Base-by-base conservation (phyloP, 2,113 vertebrate species). In the Propithecus coquereli region DNA sequence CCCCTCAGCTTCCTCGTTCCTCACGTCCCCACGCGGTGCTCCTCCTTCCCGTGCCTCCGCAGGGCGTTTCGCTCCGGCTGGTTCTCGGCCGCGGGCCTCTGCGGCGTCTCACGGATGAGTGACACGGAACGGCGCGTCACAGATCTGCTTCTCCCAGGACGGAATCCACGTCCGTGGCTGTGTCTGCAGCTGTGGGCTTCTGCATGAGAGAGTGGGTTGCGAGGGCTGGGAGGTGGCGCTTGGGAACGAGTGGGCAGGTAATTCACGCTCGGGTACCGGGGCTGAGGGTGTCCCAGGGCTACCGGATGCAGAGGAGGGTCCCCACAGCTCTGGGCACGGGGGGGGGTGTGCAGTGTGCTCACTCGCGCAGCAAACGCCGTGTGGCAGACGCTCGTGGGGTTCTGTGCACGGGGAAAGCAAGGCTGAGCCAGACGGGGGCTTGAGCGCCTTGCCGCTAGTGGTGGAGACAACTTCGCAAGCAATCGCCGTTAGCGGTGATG, bases 191-290 rank as follows among this genome's bases (percentile, higher is more conserved):
- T 5, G 6, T 30, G 76, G 37, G 4, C n/a, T 34, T 43, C 8
- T 34, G 27, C 34, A 34, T 22, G 76, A 45, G 18, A 90, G 14
- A 37, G 1, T 5, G 25, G 16, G 3, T 20, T 11, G 14, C 52
- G 30, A n/a, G 0, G 13, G 68, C 16, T 54, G 40, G 12, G 37
- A 37, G 1, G 34, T 3, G 2, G 30, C 4, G 32, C 22, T n/a
- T 22, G 6, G 40, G 3, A 47, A 43, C 16, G 32, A 80, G 25
- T 6, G 37, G 37, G 17, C 25, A 30, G 50, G 54, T 1, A 2
- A 61, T 47, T 70, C 43, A 82, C 47, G 34, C 5, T 25, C 2
- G 34, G 6, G 47, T 1, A 47, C 20, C 22, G 6, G 50, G 40
- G 34, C 8, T 66, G 40, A 27, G 37, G 18, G 6, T 5, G 22